Conservation (phyloP, 2,113 vertebrate genomes). For the Aythya baeri region DNA sequence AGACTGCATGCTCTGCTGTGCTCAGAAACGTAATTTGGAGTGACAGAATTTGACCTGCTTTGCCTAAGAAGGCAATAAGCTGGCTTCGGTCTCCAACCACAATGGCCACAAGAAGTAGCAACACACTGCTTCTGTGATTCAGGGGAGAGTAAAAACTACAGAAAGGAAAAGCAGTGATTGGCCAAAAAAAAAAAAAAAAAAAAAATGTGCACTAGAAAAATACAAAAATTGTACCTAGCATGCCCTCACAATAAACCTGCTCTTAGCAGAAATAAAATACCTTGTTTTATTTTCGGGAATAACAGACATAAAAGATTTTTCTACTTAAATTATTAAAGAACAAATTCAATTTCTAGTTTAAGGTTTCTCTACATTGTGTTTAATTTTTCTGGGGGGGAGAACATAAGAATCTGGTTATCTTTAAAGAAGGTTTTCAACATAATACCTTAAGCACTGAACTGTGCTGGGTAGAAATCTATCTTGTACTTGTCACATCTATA, state of each 20-base stretch:
- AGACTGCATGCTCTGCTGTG: background rate
- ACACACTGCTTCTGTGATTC: background rate
- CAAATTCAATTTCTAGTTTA: background rate
- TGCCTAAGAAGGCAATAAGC: background rate
- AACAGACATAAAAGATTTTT: background rate
- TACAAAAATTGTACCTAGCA: background rate
- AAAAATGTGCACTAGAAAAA: background rate
- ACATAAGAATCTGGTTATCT: background rate
- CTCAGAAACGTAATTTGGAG: background rate
- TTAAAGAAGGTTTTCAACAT: conserved; percentile 40
- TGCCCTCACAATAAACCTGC: background rate
- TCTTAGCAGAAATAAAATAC: background rate
- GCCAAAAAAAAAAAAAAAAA: background rate
- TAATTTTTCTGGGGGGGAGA: background rate
- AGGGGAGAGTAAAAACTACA: background rate
- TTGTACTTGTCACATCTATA: conserved; percentile 66
- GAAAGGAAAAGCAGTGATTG: background rate
- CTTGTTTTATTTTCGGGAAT: background rate
- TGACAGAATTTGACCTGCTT: background rate
- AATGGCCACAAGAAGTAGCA: background rate
- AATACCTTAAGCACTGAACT: conserved; percentile 38
- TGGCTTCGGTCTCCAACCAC: background rate
- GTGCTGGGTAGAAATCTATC: conserved; percentile 53
- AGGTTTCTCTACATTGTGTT: background rate
- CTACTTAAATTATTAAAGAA: background rate